Conservation (phyloP, 1,140 invertebrate species). For the Nomia melanderi region DNA sequence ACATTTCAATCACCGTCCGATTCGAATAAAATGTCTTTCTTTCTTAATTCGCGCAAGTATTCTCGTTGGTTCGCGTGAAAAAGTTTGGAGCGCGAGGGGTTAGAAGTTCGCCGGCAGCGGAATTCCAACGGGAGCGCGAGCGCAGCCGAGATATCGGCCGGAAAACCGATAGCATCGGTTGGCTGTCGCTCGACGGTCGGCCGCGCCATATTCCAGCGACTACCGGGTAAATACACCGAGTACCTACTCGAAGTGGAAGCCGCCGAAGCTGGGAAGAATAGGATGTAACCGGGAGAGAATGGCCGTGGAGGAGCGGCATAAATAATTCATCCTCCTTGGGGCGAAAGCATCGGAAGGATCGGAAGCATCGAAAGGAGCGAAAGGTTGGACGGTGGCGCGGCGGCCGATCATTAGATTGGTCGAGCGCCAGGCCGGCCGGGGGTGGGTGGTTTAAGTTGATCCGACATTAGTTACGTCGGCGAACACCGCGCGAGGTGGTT, state of each 20-base stretch:
- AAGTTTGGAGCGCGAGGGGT: too few relatives aligned
- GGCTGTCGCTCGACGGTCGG: background rate
- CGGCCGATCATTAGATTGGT: conserved; percentile 60
- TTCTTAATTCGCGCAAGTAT: too few relatives aligned
- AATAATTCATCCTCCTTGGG: conserved; percentile 33
- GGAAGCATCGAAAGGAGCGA: too few relatives aligned
- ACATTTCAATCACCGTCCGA: too few relatives aligned
- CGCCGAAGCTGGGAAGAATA: background rate
- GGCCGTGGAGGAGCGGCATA: conserved; percentile 10
- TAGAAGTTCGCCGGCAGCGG: too few relatives aligned
- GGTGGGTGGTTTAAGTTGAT: conserved; percentile 38
- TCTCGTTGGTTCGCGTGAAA: too few relatives aligned
- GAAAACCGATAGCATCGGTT: background rate
- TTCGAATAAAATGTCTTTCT: too few relatives aligned
- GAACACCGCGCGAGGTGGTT: background rate
- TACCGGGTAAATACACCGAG: too few relatives aligned
- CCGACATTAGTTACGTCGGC: conserved; percentile 61
- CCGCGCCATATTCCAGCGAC: too few relatives aligned
- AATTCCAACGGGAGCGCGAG: too few relatives aligned
- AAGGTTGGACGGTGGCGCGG: conserved; percentile 18
- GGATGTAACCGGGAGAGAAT: conserved; percentile 34
- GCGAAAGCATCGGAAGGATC: conserved; percentile 21
- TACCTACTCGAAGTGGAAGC: too few relatives aligned
- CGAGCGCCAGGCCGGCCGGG: conserved; percentile 36
- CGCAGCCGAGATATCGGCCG: too few relatives aligned